Evolutionary conservation across 2,888 invertebrate genomes (phyloP).

Genomic region (Mystacides longicornis): DNA sequence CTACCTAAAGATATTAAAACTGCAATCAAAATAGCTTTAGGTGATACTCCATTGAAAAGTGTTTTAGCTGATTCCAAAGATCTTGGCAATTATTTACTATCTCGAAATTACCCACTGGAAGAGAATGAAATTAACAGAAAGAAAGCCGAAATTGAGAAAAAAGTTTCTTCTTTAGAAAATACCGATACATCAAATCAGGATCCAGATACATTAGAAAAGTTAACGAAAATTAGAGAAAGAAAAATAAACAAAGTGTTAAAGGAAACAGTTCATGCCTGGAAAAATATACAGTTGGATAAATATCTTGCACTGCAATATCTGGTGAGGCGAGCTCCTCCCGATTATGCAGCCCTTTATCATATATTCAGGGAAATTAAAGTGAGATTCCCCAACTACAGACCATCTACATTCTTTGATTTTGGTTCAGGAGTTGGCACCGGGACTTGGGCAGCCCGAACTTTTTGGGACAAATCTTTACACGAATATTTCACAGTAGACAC

Average conservation of each 20-base stretch:
- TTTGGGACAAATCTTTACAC: constrained; percentile 64
- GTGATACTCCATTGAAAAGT: constrained; percentile 52
- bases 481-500: constrained; percentile 85
- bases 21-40: constrained; percentile 47
- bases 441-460: constrained; percentile 71
- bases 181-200: constrained; percentile 33
- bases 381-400: constrained; percentile 60
- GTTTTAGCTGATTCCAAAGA: constrained; percentile 47
- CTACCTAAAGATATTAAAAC: constrained; percentile 55
- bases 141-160: constrained; percentile 37
- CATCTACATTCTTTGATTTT: constrained; percentile 78
- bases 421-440: constrained; percentile 87
- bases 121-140: constrained; percentile 42
- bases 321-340: constrained; percentile 59
- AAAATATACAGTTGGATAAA: constrained; percentile 60
- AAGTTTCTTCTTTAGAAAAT: constrained; percentile 26
- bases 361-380: constrained; percentile 67
- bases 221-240: constrained; percentile 44
- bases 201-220: constrained; percentile 31
- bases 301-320: constrained; percentile 64
- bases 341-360: constrained; percentile 64
- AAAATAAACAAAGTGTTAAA: constrained; percentile 52
- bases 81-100: constrained; percentile 53
- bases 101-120: constrained; percentile 61
- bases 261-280: constrained; percentile 64